A percentile compares a stretch with the other conserved stretches of the same genome.
phyloP scores from a whole-genome alignment of 2,113 vertebrate genomes.

The Regulus satrapa region DNA sequence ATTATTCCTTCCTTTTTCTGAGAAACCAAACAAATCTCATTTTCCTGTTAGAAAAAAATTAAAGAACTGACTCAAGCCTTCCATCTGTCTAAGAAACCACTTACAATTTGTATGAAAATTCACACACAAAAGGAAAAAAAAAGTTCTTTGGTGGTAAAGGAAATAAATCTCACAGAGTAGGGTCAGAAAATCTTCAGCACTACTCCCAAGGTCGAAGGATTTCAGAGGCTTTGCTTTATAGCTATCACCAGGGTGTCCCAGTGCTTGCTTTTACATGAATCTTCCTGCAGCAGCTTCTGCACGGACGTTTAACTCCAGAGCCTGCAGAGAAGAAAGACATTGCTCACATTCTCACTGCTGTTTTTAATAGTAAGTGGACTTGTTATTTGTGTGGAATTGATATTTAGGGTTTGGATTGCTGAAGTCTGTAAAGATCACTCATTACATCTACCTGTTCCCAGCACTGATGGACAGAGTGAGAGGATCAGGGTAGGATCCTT shows the following conservation, averaged over 20 bases:
- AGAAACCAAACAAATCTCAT: not conserved
- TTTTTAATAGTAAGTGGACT: not conserved
- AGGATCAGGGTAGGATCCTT: not conserved
- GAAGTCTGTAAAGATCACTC: not conserved
- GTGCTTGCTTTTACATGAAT: not conserved
- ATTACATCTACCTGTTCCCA: not conserved
- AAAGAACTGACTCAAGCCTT: not conserved
- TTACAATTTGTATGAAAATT: not conserved
- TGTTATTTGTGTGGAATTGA: not conserved
- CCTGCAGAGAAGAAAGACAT: not conserved
- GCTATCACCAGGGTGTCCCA: not conserved
- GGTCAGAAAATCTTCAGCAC: not conserved
- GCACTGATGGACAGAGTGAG: not conserved
- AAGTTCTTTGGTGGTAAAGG: not conserved
- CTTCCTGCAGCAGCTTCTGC: slow-evolving; percentile 7
- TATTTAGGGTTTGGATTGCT: not conserved
- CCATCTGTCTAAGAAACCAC: not conserved
- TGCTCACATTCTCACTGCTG: slow-evolving; percentile 11
- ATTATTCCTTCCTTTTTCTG: not conserved
- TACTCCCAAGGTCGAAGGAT: not conserved
- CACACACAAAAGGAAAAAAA: not conserved
- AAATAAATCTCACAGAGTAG: not conserved
- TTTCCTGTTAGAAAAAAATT: not conserved
- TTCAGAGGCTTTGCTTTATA: not conserved
- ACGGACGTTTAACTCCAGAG: not conserved